A percentile compares a stretch with the other conserved stretches of the same genome.
Conservation (phyloP, 2,113 vertebrate species). For the Pseudorectes ferrugineus region DNA sequence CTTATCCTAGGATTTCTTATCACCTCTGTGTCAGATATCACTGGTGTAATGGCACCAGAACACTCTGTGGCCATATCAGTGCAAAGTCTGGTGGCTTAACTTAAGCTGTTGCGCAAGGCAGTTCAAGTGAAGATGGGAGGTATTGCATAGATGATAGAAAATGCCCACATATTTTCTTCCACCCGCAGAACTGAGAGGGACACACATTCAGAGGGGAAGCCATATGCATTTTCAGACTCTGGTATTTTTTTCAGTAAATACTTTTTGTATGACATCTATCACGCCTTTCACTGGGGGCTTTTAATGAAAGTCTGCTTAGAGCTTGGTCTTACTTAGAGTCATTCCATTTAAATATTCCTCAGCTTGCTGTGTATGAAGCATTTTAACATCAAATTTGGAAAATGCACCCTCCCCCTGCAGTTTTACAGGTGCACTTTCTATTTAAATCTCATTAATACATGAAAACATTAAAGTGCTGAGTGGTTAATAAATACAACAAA, state of each 20-base stretch:
- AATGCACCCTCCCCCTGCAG: background rate
- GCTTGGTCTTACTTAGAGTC: background rate
- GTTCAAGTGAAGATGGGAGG: background rate
- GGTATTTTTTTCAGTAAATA: background rate
- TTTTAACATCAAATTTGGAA: background rate
- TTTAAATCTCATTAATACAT: background rate
- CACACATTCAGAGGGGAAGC: background rate
- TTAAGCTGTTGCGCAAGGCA: background rate
- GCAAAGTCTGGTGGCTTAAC: background rate
- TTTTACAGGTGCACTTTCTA: background rate
- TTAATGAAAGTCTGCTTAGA: background rate
- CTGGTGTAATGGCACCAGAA: background rate
- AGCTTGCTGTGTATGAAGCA: background rate
- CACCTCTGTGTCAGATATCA: background rate
- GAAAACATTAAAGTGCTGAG: background rate
- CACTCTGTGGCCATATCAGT: background rate
- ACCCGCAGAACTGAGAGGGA: background rate
- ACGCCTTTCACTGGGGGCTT: fast-evolving
- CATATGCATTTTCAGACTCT: background rate
- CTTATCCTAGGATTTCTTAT: background rate
- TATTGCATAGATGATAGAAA: background rate
- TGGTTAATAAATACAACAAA: background rate
- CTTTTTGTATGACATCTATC: background rate
- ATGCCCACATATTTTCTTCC: background rate
- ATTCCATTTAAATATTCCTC: background rate